Percentiles rank a stretch among this genome's conserved stretches.
These are phyloP conservation scores for Drosophila glabriapex DNA, from an alignment of 2,888 invertebrate species.

Conservation along the genomic window DNA sequence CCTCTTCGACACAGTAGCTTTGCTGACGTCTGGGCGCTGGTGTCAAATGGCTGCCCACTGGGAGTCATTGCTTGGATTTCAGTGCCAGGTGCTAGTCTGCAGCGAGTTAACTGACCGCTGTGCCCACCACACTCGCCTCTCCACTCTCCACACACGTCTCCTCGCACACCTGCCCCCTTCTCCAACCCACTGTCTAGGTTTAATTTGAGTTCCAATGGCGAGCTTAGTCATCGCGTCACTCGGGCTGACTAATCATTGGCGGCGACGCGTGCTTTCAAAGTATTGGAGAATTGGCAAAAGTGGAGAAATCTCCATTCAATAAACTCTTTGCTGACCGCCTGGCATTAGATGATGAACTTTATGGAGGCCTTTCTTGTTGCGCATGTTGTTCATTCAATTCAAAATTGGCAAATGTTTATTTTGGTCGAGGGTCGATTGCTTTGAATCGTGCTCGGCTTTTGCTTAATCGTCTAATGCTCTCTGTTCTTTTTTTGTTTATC, in stretches of 20 bases:
- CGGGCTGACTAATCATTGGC: slow-evolving; percentile 64
- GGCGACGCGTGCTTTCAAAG: slow-evolving; percentile 48
- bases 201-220: slow-evolving; percentile 62
- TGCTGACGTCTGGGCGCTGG: slow-evolving; percentile 45
- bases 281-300: slow-evolving; percentile 13
- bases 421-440: slow-evolving; percentile 4
- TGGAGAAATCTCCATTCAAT: slow-evolving; percentile 38
- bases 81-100: slow-evolving; percentile 52
- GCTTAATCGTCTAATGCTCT: slow-evolving; percentile 1
- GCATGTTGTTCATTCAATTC: slow-evolving; percentile 31
- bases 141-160: not conserved
- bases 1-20: not conserved
- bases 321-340: slow-evolving; percentile 42
- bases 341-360: slow-evolving; percentile 3
- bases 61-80: slow-evolving; percentile 17
- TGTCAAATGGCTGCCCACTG: slow-evolving; percentile 71
- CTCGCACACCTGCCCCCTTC: not conserved
- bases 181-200: slow-evolving; percentile 26
- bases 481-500: not conserved
- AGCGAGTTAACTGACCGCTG: slow-evolving; percentile 56
- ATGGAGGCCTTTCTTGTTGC: slow-evolving; percentile 10
- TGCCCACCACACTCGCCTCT: slow-evolving; percentile 8
- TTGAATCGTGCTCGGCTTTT: slow-evolving; percentile 14
- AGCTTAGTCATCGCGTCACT: slow-evolving; percentile 63
- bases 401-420: slow-evolving; percentile 48